Conservation (phyloP, 2,888 invertebrate genomes). For the Chloroclysta siterata region DNA sequence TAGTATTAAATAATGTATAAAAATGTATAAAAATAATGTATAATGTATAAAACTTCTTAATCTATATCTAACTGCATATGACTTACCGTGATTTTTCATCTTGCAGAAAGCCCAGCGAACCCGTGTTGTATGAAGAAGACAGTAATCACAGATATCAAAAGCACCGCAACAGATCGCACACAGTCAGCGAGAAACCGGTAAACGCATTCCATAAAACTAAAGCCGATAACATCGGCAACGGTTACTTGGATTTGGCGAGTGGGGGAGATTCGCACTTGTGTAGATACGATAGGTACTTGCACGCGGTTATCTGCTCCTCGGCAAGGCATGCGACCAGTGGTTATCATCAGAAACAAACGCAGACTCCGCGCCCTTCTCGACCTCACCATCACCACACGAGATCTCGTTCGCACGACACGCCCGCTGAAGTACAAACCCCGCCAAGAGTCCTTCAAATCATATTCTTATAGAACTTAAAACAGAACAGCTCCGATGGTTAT, state of each 20-base stretch:
- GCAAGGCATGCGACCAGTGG: constrained; percentile 78
- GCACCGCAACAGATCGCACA: constrained; percentile 80
- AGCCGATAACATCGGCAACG: constrained; percentile 75
- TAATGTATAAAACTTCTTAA: too few species aligned
- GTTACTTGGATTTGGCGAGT: constrained; percentile 86
- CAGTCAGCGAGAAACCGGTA: constrained; percentile 76
- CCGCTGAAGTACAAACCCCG: constrained; percentile 50
- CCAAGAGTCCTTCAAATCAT: constrained; percentile 80
- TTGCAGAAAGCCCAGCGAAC: constrained; percentile 85
- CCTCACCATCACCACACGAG: constrained; percentile 57
- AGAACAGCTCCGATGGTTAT: constrained; percentile 58
- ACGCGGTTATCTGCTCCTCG: constrained; percentile 86
- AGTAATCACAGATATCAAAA: constrained; percentile 68
- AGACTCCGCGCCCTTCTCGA: constrained; percentile 51
- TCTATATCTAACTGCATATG: background rate
- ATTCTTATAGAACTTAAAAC: constrained; percentile 75
- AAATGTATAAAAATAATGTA: too few species aligned
- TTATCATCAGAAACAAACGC: constrained; percentile 73
- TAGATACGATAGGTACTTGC: constrained; percentile 86
- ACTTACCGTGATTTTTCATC: constrained; percentile 9
- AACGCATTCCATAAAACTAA: constrained; percentile 73
- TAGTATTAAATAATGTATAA: too few species aligned
- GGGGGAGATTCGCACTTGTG: constrained; percentile 84
- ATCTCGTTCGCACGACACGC: constrained; percentile 75
- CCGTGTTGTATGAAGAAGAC: constrained; percentile 69